A percentile compares a stretch with the other conserved stretches of the same genome.
Evolutionary conservation across 92 coral and sea anemone species (phyloP).

Genomic region (Porites divaricata): DNA sequence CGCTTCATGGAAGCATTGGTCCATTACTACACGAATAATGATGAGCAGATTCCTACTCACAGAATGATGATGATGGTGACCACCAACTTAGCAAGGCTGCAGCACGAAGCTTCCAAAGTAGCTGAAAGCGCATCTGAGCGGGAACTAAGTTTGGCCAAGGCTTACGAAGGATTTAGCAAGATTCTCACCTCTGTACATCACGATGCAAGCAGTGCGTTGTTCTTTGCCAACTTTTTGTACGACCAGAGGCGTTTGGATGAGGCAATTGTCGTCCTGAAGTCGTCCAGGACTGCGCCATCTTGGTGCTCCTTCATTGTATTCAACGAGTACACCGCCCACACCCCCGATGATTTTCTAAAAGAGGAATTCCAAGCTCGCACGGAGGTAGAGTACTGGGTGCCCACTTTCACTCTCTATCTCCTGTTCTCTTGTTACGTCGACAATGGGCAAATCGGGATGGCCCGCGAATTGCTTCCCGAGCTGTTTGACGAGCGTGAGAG

Average conservation of each 20-base stretch:
- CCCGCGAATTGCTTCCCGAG: conserved; percentile 21
- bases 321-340: conserved; percentile 38
- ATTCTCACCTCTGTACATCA: conserved; percentile 20
- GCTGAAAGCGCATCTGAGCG: conserved; percentile 5
- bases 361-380: conserved; percentile 35
- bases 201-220: conserved; percentile 35
- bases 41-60: background rate
- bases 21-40: conserved; percentile 17
- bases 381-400: conserved; percentile 46
- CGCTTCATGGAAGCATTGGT: conserved; percentile 39
- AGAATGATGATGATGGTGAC: conserved; percentile 30
- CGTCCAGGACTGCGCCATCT: background rate
- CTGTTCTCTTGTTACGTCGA: conserved; percentile 22
- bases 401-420: conserved; percentile 23
- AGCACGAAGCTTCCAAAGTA: conserved; percentile 29
- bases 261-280: conserved; percentile 14
- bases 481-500: conserved; percentile 13
- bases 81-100: conserved; percentile 24
- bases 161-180: conserved; percentile 24
- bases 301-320: conserved; percentile 35
- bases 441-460: conserved; percentile 10
- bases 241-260: conserved; percentile 27
- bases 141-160: background rate
- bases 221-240: conserved; percentile 26
- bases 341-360: conserved; percentile 26